Percentiles rank a stretch among this genome's conserved stretches.
phyloP scores from a whole-genome alignment of 2,113 vertebrate species.

The Phasianus colchicus region DNA sequence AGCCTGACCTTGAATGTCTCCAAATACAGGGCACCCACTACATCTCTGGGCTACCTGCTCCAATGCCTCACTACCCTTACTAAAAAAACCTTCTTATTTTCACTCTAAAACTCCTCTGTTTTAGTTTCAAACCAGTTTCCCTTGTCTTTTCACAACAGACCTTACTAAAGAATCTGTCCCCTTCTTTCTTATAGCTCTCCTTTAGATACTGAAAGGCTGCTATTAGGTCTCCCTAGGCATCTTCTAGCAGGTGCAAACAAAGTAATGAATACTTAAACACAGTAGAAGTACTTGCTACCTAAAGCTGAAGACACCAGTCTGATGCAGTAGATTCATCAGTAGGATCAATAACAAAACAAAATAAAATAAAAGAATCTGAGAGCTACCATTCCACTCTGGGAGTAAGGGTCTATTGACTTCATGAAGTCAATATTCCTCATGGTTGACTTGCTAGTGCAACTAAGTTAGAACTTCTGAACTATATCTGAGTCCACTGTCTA shows the following conservation, averaged over 20 bases:
- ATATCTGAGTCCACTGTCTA: rapidly evolving
- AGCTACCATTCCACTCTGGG: too few relatives aligned
- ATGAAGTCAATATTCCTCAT: neutral
- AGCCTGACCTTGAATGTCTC: too few relatives aligned
- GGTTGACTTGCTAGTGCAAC: neutral
- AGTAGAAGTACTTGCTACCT: neutral
- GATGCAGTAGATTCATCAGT: neutral
- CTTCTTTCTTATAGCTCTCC: too few relatives aligned
- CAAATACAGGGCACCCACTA: too few relatives aligned
- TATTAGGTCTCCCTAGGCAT: neutral
- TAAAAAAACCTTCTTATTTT: too few relatives aligned
- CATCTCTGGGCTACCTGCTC: too few relatives aligned
- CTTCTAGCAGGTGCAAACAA: constrained; percentile 26
- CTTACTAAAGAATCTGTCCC: too few relatives aligned
- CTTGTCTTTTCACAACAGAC: too few relatives aligned
- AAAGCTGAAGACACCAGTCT: neutral
- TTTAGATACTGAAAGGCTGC: too few relatives aligned
- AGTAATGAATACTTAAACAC: constrained; percentile 1
- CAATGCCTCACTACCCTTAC: too few relatives aligned
- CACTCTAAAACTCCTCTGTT: too few relatives aligned
- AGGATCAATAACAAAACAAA: neutral
- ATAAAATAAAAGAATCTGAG: neutral
- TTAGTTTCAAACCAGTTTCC: too few relatives aligned
- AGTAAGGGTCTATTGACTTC: neutral
- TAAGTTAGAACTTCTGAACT: neutral